Evolutionary conservation across 2,888 invertebrate species (phyloP).

Genomic region (Spodoptera exigua): DNA sequence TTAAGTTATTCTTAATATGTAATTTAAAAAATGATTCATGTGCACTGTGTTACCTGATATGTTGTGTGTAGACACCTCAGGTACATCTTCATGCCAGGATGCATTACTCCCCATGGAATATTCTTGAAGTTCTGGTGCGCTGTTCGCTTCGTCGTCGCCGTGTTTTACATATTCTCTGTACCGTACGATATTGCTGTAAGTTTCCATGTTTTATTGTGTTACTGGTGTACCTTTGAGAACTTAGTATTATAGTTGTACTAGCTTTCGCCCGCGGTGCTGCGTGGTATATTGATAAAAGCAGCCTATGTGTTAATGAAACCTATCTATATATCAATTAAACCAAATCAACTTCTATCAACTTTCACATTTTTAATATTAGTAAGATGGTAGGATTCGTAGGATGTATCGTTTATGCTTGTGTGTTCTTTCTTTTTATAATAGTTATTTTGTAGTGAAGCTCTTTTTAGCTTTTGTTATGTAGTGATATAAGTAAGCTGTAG

Average conservation of each 20-base stretch:
- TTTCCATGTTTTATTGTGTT: constrained; percentile 46
- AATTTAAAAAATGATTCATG: constrained; percentile 32
- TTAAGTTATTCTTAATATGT: constrained; percentile 11
- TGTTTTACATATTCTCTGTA: constrained; percentile 75
- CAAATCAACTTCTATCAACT: too few relatives aligned
- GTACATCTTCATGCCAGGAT: constrained; percentile 79
- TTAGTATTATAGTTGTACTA: constrained; percentile 9
- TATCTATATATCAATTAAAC: too few relatives aligned
- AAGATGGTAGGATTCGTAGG: too few relatives aligned
- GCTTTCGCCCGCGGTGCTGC: too few relatives aligned
- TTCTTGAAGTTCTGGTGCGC: constrained; percentile 84
- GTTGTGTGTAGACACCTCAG: constrained; percentile 68
- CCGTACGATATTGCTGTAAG: constrained; percentile 84
- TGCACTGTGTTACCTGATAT: constrained; percentile 23
- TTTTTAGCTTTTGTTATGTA: too few relatives aligned
- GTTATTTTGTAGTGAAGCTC: too few relatives aligned
- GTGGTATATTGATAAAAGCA: too few relatives aligned
- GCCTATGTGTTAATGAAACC: too few relatives aligned
- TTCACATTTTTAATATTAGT: too few relatives aligned
- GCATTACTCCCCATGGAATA: constrained; percentile 83
- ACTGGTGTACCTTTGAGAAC: constrained; percentile 8
- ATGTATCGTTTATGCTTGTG: too few relatives aligned
- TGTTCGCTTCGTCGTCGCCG: constrained; percentile 72
- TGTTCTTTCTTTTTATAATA: too few relatives aligned
- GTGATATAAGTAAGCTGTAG: too few relatives aligned